Evolutionary conservation across 2,888 invertebrate genomes (phyloP), one percentile per base, ranked within the genome.

Genomic region (Mantis religiosa): DNA sequence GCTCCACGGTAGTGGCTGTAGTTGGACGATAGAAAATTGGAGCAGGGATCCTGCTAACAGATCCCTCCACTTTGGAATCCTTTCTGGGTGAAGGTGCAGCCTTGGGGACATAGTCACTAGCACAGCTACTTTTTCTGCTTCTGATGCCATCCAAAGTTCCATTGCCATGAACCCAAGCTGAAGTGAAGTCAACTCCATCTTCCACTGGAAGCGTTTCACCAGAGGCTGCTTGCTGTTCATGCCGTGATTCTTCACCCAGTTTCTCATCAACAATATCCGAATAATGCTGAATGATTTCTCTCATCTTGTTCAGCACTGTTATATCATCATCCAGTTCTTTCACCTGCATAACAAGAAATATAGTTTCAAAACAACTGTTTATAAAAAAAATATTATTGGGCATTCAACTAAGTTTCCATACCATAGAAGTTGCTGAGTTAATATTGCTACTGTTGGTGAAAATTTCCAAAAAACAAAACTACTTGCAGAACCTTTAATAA

Each of bases 271-370:
- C 91, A 84, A 91, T 90, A 82, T 90, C 91, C 87, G 94, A 94
- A 91, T 95, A 96, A 90, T 95, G 94, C 83, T 94, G 94, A n/a
- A 96, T 92, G 82, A 96, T 92, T 89, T 96, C 96, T 92, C 97
- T 97, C 93, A 97, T 96, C 92, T 97, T 96, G 91, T 96, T 95
- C 34, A 97, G 93, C 89, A 97, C 96, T 90, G 95, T 94, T 8
- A 95, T 95, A 91, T 97, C 97, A 91, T 97, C 96, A 92, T 96
- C 96, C 1, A 96, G 95, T 4, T 95, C 95, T 91, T 96, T 96
- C 7, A 97, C 95, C 41, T 71, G 54, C 25, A 71, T 20, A 6
- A 3, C 6, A 20, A 71, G 20, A 15, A 71, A 71, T 71, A 41
- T 41, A 12, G 3, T 12, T 41, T 41, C 12, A 41, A 41, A 41